phyloP scores from a whole-genome alignment of 2,113 vertebrate species.

The Proterorhinus semilunaris region DNA sequence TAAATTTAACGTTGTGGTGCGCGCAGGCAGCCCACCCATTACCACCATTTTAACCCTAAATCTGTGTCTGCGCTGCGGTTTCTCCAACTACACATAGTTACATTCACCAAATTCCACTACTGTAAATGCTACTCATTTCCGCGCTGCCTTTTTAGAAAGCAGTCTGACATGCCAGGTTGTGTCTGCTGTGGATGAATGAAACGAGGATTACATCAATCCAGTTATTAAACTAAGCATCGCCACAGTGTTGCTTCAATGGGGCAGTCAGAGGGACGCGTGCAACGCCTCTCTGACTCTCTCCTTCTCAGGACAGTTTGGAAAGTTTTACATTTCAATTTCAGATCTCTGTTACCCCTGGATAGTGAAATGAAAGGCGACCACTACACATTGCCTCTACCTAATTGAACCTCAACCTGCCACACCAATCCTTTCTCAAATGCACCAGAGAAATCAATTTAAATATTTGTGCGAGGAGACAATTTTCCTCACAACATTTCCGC shows the following conservation, averaged over 20 bases:
- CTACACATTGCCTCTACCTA: too few relatives aligned
- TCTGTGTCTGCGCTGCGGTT: constrained; percentile 66
- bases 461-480: neutral
- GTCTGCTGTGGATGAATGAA: constrained; percentile 7
- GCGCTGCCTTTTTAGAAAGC: neutral
- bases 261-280: neutral
- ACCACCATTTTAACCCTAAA: constrained; percentile 57
- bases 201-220: constrained; percentile 18
- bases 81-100: constrained; percentile 18
- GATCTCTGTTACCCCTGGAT: too few relatives aligned
- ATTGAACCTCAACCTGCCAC: too few relatives aligned
- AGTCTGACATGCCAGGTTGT: neutral
- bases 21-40: constrained; percentile 51
- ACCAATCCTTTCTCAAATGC: neutral
- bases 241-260: constrained; percentile 4
- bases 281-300: neutral
- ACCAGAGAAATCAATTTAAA: neutral
- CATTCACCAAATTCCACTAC: constrained; percentile 17
- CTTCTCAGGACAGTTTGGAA: neutral
- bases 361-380: too few relatives aligned
- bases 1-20: constrained; percentile 73
- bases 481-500: constrained; percentile 11
- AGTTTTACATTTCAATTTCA: neutral
- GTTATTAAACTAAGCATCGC: constrained; percentile 2
- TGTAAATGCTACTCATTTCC: constrained; percentile 7